phyloP scores from a whole-genome alignment of 2,797 vertebrate genomes.

The Arctocebus calabarensis region DNA sequence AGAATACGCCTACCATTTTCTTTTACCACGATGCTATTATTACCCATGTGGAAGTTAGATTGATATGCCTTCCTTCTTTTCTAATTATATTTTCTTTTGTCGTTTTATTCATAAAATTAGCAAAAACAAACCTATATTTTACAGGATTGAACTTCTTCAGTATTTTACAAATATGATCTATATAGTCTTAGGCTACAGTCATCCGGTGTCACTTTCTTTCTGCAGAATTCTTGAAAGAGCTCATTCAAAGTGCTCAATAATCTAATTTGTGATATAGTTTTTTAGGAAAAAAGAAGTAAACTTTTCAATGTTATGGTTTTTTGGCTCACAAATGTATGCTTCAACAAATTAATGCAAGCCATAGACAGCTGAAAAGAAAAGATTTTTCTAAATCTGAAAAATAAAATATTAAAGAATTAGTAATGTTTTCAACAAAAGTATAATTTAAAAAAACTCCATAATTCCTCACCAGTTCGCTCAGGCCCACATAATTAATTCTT shows the following conservation, averaged over 20 bases:
- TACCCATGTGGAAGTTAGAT: not conserved
- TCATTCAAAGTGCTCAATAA: not conserved
- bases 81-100: not conserved
- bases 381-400: not conserved
- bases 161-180: not conserved
- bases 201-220: not conserved
- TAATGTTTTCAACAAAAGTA: too few species aligned
- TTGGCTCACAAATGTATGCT: too few species aligned
- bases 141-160: accelerated
- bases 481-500: too few species aligned
- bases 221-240: not conserved
- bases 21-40: accelerated
- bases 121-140: not conserved
- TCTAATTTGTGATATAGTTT: not conserved
- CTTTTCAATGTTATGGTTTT: not conserved
- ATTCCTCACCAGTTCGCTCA: too few species aligned
- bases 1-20: accelerated
- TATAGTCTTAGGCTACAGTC: not conserved
- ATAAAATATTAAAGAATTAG: too few species aligned
- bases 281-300: not conserved
- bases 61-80: not conserved
- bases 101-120: not conserved
- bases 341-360: too few species aligned
- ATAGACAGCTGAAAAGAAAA: too few species aligned
- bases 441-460: too few species aligned